Evolutionary conservation across 2,888 invertebrate species (phyloP), one percentile per base, ranked within the genome.

Genomic region (Hyposoter didymator): DNA sequence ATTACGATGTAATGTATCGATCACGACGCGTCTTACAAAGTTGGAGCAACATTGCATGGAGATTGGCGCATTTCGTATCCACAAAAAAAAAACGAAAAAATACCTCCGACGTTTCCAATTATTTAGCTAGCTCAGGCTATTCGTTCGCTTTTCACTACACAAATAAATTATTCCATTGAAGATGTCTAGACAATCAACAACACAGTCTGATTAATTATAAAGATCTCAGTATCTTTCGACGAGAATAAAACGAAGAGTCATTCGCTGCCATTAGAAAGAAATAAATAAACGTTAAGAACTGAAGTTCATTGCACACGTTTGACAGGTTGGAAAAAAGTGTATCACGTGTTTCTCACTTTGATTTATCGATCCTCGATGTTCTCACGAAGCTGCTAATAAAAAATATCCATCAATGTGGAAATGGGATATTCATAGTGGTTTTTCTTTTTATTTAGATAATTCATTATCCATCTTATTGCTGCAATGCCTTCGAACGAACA

Each of bases 1-100:
- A n/a, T 49, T 32, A 28, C 4, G 0, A 22, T 47, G 32, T 47
- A 22, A 82, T 62, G 32, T 55, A 69, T 82, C 59, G 80, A 74
- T 74, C 67, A 59, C 67, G 66, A 52, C 32, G 47, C 39, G 64
- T 80, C 28, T 55, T 67, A 55, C 74, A 67, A 67, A 67, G 72
- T 64, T 66, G 39, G 6, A n/a, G 0, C 17, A 2, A 35, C 14
- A 59, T 59, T 59, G 12, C 14, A 14, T 14, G 1, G 59, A 28
- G 59, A 59, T 59, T 28, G 28, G 59, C 14, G 28, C 28, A 28
- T 28, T 59, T 59, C 12, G n/a, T 66, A 12, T 66, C 39, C 2
- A 66, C 10, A 39, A n/a, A 1, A 39, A n/a, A 1, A 19, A 10
- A n/a, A 43, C 35, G 12, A 64, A 64, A 59, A 64, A 35, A 35